phyloP scores from a whole-genome alignment of 2,797 vertebrate species.

The Chrosomus eos region DNA sequence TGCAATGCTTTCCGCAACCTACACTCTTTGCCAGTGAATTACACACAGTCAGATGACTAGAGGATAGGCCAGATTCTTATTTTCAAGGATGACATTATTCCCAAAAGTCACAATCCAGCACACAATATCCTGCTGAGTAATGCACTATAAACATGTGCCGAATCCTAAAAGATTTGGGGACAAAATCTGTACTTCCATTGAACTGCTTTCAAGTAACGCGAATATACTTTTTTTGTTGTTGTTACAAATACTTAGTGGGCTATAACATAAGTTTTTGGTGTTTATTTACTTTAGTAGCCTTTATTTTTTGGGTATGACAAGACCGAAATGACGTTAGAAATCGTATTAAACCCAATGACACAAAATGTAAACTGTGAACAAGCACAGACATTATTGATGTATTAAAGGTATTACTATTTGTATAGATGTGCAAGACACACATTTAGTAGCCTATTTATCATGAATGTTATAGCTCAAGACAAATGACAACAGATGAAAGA shows the following conservation, averaged over 20 bases:
- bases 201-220: too few species aligned
- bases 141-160: background rate
- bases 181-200: background rate
- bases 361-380: background rate
- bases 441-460: background rate
- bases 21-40: constrained; percentile 10
- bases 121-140: constrained; percentile 2
- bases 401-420: background rate
- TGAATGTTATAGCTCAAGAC: background rate
- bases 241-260: background rate
- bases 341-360: background rate
- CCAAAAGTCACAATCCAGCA: constrained; percentile 39
- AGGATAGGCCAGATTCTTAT: constrained; percentile 39
- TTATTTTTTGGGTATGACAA: background rate
- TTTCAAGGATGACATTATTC: constrained; percentile 49
- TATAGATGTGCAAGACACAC: background rate
- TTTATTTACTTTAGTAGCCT: background rate
- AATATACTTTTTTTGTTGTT: too few species aligned
- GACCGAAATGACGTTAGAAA: background rate
- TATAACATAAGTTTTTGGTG: background rate
- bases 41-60: background rate
- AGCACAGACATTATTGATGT: background rate
- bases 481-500: background rate
- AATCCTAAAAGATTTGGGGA: background rate
- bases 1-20: background rate